Base-by-base conservation (phyloP, 2,113 vertebrate species). In the Elgaria multicarinata region DNA sequence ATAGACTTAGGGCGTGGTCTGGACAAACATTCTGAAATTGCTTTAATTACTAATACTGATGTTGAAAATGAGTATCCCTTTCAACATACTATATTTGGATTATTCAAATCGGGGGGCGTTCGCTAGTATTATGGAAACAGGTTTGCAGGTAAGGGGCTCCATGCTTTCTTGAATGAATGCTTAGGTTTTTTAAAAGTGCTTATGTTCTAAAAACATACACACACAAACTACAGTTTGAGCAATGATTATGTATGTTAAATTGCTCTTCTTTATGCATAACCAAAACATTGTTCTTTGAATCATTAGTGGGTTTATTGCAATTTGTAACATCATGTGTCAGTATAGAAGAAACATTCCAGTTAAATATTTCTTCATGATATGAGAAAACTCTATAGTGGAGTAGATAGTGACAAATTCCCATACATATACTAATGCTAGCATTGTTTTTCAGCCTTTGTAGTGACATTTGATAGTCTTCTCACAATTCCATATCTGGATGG, bases 241-340 rank as follows among this genome's bases (percentile, higher is more conserved):
- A 76, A 0, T 0, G 0, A 9, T 84, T 71, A 53, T 1, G 42
- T 0, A 13, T 20, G 42, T 5, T n/a, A 2, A 46, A 28, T 80
- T 39, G 39, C 24, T 33, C 74, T 46, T 75, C 66, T 89, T 58
- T 85, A 50, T 24, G 2, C n/a, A 7, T 86, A 80, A 74, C 84
- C 67, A 86, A 77, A 46, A 26, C 39, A 50, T 26, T 80, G 0
- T 0, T 0, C 55, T 89, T 83, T 90, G 85, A 84, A 91, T 80
- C 67, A 46, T 83, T 67, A 53, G 0, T 4, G 0, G 58, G 36
- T 72, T 76, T 50, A 74, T 55, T 76, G 44, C 74, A 12, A 53
- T n/a, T 46, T 0, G 1, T 69, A 84, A n/a, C 36, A 69, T 67
- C 33, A 24, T 53, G 46, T 24, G 31, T 85, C 5, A 10, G n/a